Evolutionary conservation across 2,888 invertebrate genomes (phyloP).

Genomic region (Nomada ferruginata): DNA sequence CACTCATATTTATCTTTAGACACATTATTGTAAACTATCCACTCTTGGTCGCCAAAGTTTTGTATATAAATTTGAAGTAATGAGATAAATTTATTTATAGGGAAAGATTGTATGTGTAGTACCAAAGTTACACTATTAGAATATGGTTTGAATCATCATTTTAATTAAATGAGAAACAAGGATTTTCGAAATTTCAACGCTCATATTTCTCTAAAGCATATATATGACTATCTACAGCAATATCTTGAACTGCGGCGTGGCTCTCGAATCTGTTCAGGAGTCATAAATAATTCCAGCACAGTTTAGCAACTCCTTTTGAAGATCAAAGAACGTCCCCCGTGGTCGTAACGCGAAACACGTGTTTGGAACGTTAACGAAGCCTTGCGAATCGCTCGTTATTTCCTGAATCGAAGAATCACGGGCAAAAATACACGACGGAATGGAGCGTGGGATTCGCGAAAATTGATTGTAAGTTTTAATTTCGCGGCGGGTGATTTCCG

Average conservation of each 20-base stretch:
- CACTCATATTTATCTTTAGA: too few species aligned
- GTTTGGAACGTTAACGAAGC: constrained; percentile 39
- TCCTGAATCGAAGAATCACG: constrained; percentile 14
- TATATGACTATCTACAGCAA: background rate
- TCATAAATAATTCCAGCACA: constrained; percentile 56
- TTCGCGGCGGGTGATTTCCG: constrained; percentile 22
- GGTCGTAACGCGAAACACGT: constrained; percentile 50
- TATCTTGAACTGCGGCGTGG: constrained; percentile 1
- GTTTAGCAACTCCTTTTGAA: constrained; percentile 40
- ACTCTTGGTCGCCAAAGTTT: too few species aligned
- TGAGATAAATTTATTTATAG: too few species aligned
- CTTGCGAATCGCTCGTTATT: constrained; percentile 22
- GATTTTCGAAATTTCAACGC: too few species aligned
- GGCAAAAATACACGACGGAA: constrained; percentile 23
- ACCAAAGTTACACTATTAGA: too few species aligned
- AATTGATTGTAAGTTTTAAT: constrained; percentile 28
- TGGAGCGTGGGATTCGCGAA: background rate
- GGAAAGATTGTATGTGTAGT: too few species aligned
- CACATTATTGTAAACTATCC: too few species aligned
- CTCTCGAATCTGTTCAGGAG: constrained; percentile 24
- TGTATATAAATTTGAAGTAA: too few species aligned
- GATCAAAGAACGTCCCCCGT: constrained; percentile 48
- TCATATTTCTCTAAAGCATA: background rate
- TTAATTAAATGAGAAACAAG: background rate
- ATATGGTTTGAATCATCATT: background rate